Conservation (phyloP, 1,140 invertebrate genomes). For the Drosophila kepulauana region DNA sequence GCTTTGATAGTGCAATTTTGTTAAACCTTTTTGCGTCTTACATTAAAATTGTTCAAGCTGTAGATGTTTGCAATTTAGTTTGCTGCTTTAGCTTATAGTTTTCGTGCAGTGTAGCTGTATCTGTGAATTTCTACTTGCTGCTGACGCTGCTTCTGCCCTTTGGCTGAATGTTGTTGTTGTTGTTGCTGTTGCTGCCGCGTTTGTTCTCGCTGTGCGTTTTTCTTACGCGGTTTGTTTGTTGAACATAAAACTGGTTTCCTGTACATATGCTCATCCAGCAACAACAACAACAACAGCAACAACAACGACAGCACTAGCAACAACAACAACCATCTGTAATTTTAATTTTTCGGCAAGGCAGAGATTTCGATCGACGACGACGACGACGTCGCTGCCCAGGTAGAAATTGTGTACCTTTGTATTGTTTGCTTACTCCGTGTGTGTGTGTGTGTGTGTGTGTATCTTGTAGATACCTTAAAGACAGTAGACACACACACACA, state of each 20-base stretch:
- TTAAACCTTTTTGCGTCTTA: too few relatives aligned
- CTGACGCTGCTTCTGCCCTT: slow-evolving; percentile 45
- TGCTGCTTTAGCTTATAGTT: neutral
- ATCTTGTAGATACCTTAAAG: slow-evolving; percentile 73
- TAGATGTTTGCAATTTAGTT: neutral
- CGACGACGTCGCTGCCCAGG: slow-evolving; percentile 66
- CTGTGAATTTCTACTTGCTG: slow-evolving; percentile 57
- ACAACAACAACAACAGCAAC: slow-evolving; percentile 32
- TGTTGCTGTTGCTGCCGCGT: slow-evolving; percentile 33
- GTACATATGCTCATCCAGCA: slow-evolving; percentile 81
- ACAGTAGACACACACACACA: slow-evolving; percentile 55
- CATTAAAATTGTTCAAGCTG: neutral
- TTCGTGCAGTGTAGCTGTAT: slow-evolving; percentile 42
- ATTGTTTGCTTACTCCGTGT: slow-evolving; percentile 44
- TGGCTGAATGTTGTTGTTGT: slow-evolving; percentile 33
- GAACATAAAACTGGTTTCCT: slow-evolving; percentile 83
- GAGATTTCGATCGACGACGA: slow-evolving; percentile 75
- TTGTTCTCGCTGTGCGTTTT: slow-evolving; percentile 68
- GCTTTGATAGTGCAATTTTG: too few relatives aligned
- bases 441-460: slow-evolving; percentile 57
- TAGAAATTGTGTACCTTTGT: slow-evolving; percentile 78
- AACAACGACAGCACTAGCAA: slow-evolving; percentile 23
- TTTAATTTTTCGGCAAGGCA: slow-evolving; percentile 79
- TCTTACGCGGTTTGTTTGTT: slow-evolving; percentile 75
- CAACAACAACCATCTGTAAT: slow-evolving; percentile 77